Evolutionary conservation across 2,113 vertebrate genomes (phyloP).

Genomic region (Dromaius novaehollandiae): DNA sequence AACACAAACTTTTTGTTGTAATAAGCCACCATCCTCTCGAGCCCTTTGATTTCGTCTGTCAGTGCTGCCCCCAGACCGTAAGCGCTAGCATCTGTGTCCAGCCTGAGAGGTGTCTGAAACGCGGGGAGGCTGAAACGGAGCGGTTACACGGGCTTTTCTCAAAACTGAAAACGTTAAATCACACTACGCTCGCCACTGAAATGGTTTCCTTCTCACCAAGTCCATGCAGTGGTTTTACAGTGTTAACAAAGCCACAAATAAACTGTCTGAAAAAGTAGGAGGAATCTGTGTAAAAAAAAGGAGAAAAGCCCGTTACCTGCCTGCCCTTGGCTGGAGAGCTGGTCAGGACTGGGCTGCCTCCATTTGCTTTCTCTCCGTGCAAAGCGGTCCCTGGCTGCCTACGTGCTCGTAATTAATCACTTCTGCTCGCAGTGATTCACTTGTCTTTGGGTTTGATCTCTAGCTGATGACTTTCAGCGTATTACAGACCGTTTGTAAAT

Average conservation of each 20-base stretch:
- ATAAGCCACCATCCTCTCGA: neutral
- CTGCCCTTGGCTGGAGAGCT: neutral
- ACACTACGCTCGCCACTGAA: neutral
- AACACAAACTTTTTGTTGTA: slow-evolving; percentile 14
- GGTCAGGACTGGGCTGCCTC: neutral
- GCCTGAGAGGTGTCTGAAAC: slow-evolving; percentile 23
- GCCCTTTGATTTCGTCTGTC: slow-evolving; percentile 29
- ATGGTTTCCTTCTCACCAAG: neutral
- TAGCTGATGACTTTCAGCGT: neutral
- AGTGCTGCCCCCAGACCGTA: neutral
- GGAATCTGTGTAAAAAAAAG: neutral
- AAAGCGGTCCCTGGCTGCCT: neutral
- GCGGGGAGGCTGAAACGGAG: neutral
- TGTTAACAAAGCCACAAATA: slow-evolving; percentile 30
- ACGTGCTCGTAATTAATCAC: neutral
- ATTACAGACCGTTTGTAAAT: neutral
- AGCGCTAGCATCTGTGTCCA: neutral
- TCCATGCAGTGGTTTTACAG: neutral
- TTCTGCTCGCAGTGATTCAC: neutral
- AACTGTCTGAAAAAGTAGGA: neutral
- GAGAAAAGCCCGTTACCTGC: neutral
- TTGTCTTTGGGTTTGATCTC: neutral
- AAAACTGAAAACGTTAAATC: neutral
- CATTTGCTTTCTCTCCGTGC: neutral
- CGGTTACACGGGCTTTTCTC: neutral